Conservation (phyloP, 2,113 vertebrate genomes). For the Eurypyga helias region DNA sequence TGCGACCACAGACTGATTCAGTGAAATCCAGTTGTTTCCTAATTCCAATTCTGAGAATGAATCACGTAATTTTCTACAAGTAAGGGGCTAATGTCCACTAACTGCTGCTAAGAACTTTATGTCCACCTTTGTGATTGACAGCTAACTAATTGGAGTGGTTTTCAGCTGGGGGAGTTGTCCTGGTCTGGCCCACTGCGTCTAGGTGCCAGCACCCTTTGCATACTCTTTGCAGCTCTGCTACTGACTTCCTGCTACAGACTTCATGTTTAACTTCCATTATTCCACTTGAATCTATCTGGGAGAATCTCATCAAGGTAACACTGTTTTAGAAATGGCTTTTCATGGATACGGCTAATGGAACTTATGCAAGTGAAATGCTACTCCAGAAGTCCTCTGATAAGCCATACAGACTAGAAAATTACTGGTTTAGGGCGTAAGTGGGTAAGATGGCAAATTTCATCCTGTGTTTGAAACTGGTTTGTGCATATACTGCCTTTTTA, state of each 20-base stretch:
- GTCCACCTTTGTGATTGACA: neutral
- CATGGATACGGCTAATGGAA: neutral
- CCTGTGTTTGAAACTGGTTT: neutral
- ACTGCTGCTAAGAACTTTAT: neutral
- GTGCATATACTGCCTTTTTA: neutral
- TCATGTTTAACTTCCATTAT: neutral
- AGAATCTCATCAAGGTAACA: neutral
- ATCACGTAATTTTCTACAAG: neutral
- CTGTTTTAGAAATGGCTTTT: neutral
- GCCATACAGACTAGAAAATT: neutral
- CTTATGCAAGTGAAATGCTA: neutral
- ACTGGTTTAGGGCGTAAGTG: neutral
- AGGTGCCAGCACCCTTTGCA: neutral
- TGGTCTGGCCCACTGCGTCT: neutral
- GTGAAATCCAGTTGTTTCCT: neutral
- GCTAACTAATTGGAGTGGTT: neutral
- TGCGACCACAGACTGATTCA: neutral
- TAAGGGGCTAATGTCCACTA: neutral
- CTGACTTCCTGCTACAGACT: neutral
- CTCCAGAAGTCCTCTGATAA: neutral
- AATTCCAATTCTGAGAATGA: neutral
- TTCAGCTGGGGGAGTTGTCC: neutral
- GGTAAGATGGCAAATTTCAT: neutral
- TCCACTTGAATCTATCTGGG: neutral
- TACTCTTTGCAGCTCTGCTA: neutral